phyloP scores from a whole-genome alignment of 1,140 invertebrate species.

The Drosophila miranda region DNA sequence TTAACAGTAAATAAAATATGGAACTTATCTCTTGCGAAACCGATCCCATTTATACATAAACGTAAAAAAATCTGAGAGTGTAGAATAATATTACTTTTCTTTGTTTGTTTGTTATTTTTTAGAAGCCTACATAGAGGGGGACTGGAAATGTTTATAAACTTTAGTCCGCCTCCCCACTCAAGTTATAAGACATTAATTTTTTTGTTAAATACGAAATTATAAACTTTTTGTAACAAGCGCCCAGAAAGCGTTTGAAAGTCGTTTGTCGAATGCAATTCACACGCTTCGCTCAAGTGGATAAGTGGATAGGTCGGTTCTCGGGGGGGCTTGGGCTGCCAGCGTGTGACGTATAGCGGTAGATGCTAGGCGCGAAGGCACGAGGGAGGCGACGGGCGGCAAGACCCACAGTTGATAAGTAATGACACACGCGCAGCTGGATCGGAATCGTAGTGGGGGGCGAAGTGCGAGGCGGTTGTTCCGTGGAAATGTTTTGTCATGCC shows the following conservation, averaged over 20 bases:
- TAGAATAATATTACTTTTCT: too few relatives aligned
- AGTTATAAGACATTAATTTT: conserved; percentile 73
- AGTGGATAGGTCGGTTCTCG: conserved; percentile 5
- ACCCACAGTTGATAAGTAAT: conserved; percentile 5
- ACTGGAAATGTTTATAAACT: conserved; percentile 56
- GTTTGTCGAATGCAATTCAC: conserved; percentile 64
- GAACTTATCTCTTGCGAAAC: too few relatives aligned
- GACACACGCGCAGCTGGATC: conserved; percentile 28
- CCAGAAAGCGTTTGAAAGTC: conserved; percentile 72
- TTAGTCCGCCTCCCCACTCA: conserved; percentile 29
- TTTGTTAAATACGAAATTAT: conserved; percentile 78
- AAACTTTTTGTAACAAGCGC: conserved; percentile 78
- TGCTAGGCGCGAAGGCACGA: conserved; percentile 35
- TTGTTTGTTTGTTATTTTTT: background rate
- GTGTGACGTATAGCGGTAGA: conserved; percentile 4
- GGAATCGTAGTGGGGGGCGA: background rate
- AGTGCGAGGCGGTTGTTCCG: background rate
- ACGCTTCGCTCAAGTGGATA: conserved; percentile 50
- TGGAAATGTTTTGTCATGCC: background rate
- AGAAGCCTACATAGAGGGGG: background rate
- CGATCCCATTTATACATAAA: background rate
- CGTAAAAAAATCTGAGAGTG: background rate
- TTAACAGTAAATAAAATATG: too few relatives aligned
- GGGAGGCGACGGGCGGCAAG: background rate
- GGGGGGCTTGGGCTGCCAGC: background rate